A percentile compares a stretch with the other conserved stretches of the same genome.
phyloP scores from a whole-genome alignment of 2,888 invertebrate species.

The Sphaerophoria taeniata region DNA sequence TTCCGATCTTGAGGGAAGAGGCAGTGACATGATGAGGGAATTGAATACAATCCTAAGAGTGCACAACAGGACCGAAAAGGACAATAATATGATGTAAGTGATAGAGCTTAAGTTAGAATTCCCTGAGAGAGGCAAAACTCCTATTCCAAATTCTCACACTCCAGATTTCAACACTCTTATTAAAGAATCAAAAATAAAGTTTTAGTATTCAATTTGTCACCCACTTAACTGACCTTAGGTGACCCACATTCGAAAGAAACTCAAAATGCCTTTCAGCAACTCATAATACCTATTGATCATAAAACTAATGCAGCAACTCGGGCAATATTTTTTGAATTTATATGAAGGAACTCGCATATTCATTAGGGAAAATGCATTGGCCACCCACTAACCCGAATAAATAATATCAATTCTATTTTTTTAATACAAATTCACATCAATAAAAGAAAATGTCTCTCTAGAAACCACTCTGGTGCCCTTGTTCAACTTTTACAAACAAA shows the following conservation, averaged over 20 bases:
- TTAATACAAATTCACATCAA: constrained; percentile 20
- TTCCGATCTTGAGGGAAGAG: constrained; percentile 83
- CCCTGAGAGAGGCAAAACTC: too few relatives aligned
- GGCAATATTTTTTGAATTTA: neutral
- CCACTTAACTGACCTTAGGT: neutral
- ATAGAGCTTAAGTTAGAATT: constrained; percentile 1
- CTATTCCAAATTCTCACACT: neutral
- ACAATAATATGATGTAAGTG: constrained; percentile 79
- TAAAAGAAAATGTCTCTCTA: neutral
- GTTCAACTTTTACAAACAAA: constrained; percentile 41
- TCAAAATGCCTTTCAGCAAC: neutral
- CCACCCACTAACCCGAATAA: constrained; percentile 70
- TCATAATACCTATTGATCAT: neutral
- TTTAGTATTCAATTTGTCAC: neutral
- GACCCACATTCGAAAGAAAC: neutral
- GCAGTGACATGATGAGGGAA: constrained; percentile 84
- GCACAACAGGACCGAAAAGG: constrained; percentile 80
- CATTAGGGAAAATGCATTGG: constrained; percentile 1
- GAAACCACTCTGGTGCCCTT: constrained; percentile 49
- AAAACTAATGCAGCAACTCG: neutral
- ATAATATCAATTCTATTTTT: constrained; percentile 57
- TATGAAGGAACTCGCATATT: neutral
- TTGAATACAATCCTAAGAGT: constrained; percentile 84
- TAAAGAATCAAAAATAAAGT: neutral
- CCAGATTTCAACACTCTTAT: neutral